Conservation (phyloP, 2,888 invertebrate species). For the Neelides folsomi region DNA sequence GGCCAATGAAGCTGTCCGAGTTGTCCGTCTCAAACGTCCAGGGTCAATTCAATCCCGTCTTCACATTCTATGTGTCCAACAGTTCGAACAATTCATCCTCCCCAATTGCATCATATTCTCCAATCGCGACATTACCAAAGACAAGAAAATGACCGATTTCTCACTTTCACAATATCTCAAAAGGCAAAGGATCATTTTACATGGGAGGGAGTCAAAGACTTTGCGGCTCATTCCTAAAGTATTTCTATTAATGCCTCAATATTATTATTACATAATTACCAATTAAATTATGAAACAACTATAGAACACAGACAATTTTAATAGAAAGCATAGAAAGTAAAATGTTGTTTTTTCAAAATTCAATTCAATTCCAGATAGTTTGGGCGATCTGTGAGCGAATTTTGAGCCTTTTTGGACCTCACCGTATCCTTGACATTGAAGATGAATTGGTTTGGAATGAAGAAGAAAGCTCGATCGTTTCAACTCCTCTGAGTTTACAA, state of each 20-base stretch:
- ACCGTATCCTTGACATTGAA: too few species aligned
- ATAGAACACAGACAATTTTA: too few species aligned
- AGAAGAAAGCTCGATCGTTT: too few species aligned
- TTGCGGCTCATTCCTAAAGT: conserved; percentile 68
- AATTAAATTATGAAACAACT: too few species aligned
- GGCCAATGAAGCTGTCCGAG: conserved; percentile 65
- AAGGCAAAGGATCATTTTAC: conserved; percentile 56
- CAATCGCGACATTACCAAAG: conserved; percentile 42
- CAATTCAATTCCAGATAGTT: conserved; percentile 48
- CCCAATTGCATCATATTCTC: conserved; percentile 62
- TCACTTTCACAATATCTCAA: conserved; percentile 56
- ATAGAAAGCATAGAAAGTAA: too few species aligned
- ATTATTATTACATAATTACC: too few species aligned
- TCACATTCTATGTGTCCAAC: conserved; percentile 66
- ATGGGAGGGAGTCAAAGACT: conserved; percentile 63
- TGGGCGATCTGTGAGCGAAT: conserved; percentile 64
- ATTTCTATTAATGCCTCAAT: conserved; percentile 23
- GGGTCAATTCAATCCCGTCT: conserved; percentile 68
- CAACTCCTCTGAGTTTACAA: too few species aligned
- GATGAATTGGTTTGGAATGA: too few species aligned
- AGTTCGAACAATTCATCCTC: conserved; percentile 65
- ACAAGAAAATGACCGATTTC: conserved; percentile 47
- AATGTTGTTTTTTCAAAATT: too few species aligned
- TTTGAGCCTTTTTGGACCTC: conserved; percentile 49
- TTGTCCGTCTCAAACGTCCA: conserved; percentile 60